A percentile compares a stretch with the other conserved stretches of the same genome.
These are phyloP conservation scores for Andrena flavipes DNA, from an alignment of 2,888 invertebrate species.

Conservation along the genomic window DNA sequence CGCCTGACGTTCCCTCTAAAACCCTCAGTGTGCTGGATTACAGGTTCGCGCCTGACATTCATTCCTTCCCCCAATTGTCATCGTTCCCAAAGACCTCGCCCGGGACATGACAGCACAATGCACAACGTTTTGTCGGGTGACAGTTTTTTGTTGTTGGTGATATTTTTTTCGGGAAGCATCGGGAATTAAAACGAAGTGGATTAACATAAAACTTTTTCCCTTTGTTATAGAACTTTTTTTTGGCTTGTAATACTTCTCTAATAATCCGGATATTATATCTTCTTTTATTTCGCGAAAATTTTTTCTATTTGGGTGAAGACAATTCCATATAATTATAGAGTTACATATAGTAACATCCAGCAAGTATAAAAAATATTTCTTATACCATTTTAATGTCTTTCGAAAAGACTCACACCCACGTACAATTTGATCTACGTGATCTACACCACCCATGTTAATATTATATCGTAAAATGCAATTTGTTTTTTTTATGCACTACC, in stretches of 20 bases:
- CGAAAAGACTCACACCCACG: not conserved
- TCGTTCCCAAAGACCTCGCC: no score
- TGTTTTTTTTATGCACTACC: conserved; percentile 25
- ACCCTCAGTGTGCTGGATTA: no score
- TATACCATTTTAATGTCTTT: not conserved
- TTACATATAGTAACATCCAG: not conserved
- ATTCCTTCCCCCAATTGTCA: no score
- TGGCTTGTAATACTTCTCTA: not conserved
- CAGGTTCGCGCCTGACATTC: no score
- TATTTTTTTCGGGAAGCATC: not conserved
- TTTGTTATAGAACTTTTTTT: not conserved
- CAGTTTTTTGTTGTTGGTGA: not conserved
- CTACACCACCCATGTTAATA: conserved; percentile 35
- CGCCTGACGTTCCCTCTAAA: no score
- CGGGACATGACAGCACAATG: no score
- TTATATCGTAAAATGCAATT: conserved; percentile 44
- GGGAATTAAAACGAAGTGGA: not conserved
- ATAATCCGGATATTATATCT: not conserved
- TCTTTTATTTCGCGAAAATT: no score
- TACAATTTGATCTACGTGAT: conserved; percentile 15
- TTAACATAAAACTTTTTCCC: not conserved
- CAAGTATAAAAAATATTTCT: not conserved
- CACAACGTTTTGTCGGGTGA: not conserved
- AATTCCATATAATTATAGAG: not conserved
- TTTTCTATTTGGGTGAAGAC: no score